Evolutionary conservation across 2,888 invertebrate genomes (phyloP).

Genomic region (Amphimallon solstitiale): DNA sequence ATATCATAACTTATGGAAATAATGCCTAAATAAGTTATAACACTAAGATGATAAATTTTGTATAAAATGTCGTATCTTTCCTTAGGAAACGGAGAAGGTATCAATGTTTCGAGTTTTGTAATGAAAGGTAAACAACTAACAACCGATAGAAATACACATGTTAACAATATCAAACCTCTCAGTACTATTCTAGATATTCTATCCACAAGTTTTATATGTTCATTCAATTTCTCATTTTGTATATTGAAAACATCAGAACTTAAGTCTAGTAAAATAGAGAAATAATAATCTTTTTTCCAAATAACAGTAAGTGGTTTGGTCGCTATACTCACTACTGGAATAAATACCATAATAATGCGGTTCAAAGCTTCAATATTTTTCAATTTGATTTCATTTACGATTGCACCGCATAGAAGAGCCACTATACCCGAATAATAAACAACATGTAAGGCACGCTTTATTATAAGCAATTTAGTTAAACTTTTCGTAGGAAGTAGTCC

Average conservation of each 20-base stretch:
- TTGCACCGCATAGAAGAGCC: background rate
- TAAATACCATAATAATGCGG: background rate
- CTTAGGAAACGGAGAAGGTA: conserved; percentile 6
- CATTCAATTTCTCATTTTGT: background rate
- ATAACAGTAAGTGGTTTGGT: background rate
- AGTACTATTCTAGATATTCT: background rate
- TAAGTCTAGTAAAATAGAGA: background rate
- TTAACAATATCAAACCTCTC: background rate
- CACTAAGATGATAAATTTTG: background rate
- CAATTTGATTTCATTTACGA: background rate
- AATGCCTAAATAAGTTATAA: background rate
- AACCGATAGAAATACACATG: background rate
- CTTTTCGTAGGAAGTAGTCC: background rate
- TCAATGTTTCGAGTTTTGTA: background rate
- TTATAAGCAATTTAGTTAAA: background rate
- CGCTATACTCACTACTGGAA: background rate
- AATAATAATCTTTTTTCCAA: background rate
- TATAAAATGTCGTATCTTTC: background rate
- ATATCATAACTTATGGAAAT: background rate
- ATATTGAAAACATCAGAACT: background rate
- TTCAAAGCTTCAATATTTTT: background rate
- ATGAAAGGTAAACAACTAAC: background rate
- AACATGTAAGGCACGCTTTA: background rate
- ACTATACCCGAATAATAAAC: background rate
- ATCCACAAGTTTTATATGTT: background rate